Conservation (phyloP, 2,113 vertebrate genomes). For the Ibidorhyncha struthersii region DNA sequence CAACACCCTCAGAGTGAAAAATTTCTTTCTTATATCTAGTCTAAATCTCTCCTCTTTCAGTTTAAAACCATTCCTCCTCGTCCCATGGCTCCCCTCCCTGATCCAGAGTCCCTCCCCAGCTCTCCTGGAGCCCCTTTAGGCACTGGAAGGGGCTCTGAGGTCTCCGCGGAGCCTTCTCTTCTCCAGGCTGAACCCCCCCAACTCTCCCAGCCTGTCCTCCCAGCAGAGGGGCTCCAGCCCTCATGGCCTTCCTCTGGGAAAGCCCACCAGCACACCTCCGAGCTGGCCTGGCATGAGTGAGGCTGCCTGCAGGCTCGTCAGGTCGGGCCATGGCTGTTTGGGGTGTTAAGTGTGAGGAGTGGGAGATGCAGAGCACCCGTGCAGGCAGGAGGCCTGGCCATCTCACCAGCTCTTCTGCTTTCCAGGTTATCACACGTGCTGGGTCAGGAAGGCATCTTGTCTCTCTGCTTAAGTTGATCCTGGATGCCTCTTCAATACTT, state of each 20-base stretch:
- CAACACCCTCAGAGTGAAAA: too few species aligned
- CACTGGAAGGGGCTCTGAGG: too few species aligned
- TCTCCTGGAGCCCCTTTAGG: too few species aligned
- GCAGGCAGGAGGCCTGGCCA: neutral
- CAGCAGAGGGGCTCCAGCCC: too few species aligned
- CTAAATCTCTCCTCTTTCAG: too few species aligned
- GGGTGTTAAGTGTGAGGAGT: neutral
- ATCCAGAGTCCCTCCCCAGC: too few species aligned
- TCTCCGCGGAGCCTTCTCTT: too few species aligned
- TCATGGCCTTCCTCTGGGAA: neutral
- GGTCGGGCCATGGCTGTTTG: accelerated
- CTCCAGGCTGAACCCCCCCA: too few species aligned
- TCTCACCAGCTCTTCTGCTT: neutral
- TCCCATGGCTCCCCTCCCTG: too few species aligned
- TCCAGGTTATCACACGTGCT: accelerated
- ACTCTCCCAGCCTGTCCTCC: too few species aligned
- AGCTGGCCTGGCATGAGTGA: neutral
- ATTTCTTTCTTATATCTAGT: too few species aligned
- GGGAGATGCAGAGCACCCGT: neutral
- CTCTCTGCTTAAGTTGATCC: neutral
- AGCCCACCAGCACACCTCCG: neutral
- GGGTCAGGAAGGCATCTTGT: neutral
- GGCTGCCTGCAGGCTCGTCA: accelerated
- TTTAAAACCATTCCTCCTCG: too few species aligned
- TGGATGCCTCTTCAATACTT: neutral